A percentile compares a stretch with the other conserved stretches of the same genome.
These are phyloP conservation scores for Melolontha melolontha DNA, from an alignment of 2,888 invertebrate species.

Conservation along the genomic window DNA sequence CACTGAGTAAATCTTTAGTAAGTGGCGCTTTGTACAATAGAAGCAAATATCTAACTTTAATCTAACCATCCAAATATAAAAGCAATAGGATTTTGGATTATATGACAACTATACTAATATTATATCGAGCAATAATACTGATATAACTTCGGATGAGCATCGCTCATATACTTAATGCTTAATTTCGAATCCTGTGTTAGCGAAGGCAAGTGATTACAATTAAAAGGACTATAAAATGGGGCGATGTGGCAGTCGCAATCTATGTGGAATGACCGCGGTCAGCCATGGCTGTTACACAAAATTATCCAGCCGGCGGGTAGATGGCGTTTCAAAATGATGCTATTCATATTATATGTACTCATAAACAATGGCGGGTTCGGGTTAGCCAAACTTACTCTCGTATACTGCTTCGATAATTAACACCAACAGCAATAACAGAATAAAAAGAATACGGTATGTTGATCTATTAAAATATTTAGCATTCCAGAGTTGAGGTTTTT, in stretches of 20 bases:
- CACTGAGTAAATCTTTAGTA: too few relatives aligned
- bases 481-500: slow-evolving; percentile 7
- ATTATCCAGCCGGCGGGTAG: slow-evolving; percentile 36
- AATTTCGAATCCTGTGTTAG: slow-evolving; percentile 27
- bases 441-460: slow-evolving; percentile 10
- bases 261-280: slow-evolving; percentile 38
- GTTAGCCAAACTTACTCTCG: slow-evolving; percentile 8
- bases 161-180: slow-evolving; percentile 22
- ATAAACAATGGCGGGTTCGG: slow-evolving; percentile 37
- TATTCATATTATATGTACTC: slow-evolving; percentile 31
- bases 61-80: too few relatives aligned
- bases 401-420: slow-evolving; percentile 29
- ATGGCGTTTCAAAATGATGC: slow-evolving; percentile 27
- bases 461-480: slow-evolving; percentile 19
- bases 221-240: slow-evolving; percentile 37
- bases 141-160: background rate
- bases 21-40: too few relatives aligned
- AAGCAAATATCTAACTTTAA: too few relatives aligned
- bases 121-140: too few relatives aligned
- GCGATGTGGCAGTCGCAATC: slow-evolving; percentile 22
- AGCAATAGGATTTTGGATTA: too few relatives aligned
- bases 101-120: too few relatives aligned
- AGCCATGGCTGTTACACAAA: slow-evolving; percentile 40
- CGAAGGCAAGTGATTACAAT: slow-evolving; percentile 31
- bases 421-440: slow-evolving; percentile 6